These are phyloP conservation scores for Channa argus DNA, from an alignment of 2,113 vertebrate genomes.

Conservation along the genomic window DNA sequence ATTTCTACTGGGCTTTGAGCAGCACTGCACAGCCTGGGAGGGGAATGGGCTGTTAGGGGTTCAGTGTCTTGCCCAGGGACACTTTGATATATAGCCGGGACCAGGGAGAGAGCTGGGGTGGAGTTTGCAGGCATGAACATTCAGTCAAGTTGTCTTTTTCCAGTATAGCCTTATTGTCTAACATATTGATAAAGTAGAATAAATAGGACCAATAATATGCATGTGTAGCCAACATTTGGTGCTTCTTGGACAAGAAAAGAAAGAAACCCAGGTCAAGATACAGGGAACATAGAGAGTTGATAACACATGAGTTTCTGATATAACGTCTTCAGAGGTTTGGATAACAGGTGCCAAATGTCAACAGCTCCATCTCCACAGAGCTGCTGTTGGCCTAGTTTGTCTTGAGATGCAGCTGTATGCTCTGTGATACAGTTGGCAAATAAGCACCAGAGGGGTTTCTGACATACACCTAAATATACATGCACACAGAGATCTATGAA, in stretches of 20 bases:
- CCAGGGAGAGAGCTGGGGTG: too few species aligned
- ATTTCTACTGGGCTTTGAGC: too few species aligned
- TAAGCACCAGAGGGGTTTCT: constrained; percentile 71
- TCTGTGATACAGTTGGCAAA: constrained; percentile 71
- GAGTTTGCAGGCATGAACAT: neutral
- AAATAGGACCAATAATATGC: constrained; percentile 1
- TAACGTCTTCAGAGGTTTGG: constrained; percentile 72
- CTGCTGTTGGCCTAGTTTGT: constrained; percentile 73
- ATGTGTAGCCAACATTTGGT: neutral
- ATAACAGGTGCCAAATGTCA: constrained; percentile 72
- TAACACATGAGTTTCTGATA: constrained; percentile 66
- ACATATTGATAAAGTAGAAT: neutral
- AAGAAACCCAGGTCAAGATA: constrained; percentile 38
- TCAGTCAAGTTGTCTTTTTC: neutral
- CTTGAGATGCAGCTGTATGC: constrained; percentile 72
- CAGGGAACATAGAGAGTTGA: constrained; percentile 25
- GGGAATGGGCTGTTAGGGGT: too few species aligned
- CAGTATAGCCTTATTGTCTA: neutral
- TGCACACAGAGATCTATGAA: constrained; percentile 5
- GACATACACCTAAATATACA: constrained; percentile 20
- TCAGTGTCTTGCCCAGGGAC: too few species aligned
- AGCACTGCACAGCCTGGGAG: too few species aligned
- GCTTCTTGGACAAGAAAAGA: neutral
- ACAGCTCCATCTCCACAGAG: constrained; percentile 62
- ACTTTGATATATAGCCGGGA: too few species aligned